These are phyloP conservation scores for Picathartes gymnocephalus DNA, from an alignment of 2,113 vertebrate species.

Conservation along the genomic window DNA sequence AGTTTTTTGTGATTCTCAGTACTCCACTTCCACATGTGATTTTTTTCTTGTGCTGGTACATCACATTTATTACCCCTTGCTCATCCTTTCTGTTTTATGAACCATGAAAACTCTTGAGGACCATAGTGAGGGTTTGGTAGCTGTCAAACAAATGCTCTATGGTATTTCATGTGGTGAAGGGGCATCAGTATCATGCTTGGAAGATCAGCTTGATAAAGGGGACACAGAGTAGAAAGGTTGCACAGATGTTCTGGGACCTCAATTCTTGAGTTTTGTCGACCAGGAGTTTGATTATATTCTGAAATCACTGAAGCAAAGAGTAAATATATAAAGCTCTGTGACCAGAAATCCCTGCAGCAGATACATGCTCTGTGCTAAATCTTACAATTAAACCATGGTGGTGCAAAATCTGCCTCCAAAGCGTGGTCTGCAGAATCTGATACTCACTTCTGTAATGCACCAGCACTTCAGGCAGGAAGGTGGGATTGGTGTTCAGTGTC, in stretches of 20 bases:
- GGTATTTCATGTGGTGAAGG: background rate
- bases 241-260: constrained; percentile 58
- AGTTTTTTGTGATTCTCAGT: background rate
- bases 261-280: background rate
- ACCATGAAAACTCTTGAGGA: background rate
- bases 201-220: constrained; percentile 41
- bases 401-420: background rate
- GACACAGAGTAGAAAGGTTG: constrained; percentile 11
- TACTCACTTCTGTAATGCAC: background rate
- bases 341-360: constrained; percentile 45
- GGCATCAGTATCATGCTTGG: constrained; percentile 4
- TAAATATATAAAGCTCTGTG: constrained; percentile 60
- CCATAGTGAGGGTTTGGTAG: background rate
- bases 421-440: background rate
- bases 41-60: background rate
- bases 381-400: background rate
- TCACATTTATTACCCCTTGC: background rate
- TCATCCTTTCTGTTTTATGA: background rate
- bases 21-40: background rate
- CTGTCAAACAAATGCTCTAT: background rate
- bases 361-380: background rate
- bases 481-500: background rate
- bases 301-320: constrained; percentile 38
- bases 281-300: constrained; percentile 37
- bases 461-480: background rate